Percentiles rank a stretch among this genome's conserved stretches.
Conservation (phyloP, 2,888 invertebrate species). For the Hipparchia semele region DNA sequence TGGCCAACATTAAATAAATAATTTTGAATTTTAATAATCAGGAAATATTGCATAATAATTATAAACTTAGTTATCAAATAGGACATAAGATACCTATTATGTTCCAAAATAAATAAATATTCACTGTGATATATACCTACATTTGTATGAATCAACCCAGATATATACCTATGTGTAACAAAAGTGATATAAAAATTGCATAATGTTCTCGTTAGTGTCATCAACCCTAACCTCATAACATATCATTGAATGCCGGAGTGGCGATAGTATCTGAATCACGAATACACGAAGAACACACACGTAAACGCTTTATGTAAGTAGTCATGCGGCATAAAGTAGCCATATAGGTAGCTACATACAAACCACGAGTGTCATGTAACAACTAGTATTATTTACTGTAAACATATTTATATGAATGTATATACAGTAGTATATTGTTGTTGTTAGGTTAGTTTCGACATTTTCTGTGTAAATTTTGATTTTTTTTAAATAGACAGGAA, state of each 20-base stretch:
- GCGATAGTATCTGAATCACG: constrained; percentile 69
- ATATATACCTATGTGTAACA: background rate
- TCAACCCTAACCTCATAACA: constrained; percentile 31
- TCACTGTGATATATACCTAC: background rate
- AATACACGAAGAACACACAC: constrained; percentile 52
- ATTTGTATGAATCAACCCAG: background rate
- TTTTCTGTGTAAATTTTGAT: background rate
- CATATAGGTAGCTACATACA: constrained; percentile 18
- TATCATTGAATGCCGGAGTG: constrained; percentile 33
- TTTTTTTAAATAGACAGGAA: no score
- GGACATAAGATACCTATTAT: background rate
- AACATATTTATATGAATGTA: no score
- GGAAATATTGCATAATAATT: background rate
- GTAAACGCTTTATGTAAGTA: constrained; percentile 17
- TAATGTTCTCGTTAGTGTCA: constrained; percentile 25
- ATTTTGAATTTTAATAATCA: no score
- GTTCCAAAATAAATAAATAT: background rate
- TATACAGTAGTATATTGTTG: background rate
- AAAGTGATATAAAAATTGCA: background rate
- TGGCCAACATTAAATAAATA: no score
- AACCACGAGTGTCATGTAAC: constrained; percentile 32
- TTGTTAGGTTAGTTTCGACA: background rate
- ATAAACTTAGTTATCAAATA: background rate
- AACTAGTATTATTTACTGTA: constrained; percentile 21
- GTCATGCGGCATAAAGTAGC: background rate